Evolutionary conservation across 2,797 vertebrate genomes (phyloP), one percentile per base, ranked within the genome.

Genomic region (Brotula barbata): DNA sequence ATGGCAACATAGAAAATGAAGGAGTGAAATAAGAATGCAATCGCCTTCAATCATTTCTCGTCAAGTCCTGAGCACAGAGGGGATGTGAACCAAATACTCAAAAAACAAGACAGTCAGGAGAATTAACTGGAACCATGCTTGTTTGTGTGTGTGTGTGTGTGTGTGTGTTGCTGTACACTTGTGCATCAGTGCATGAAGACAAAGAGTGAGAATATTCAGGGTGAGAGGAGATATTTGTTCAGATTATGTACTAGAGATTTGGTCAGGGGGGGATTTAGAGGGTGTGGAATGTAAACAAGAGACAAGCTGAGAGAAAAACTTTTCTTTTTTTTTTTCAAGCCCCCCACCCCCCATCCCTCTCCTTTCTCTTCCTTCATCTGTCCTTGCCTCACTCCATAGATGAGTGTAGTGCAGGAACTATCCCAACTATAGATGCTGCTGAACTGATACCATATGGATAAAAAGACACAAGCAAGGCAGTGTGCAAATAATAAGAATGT

Each of bases 181-280:
- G 39, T 42, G 58, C 41, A 19, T 54, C n/a, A 54, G 31, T 37
- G 36, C 14, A 15, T 50, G 40, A 60, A 42, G 25, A 58, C 42
- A 52, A 54, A 63, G 59, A 44, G 57, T 62, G 73, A 59, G 63
- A 74, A 75, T 74, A 74, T 82, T 74, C 67, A 44, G 63, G 43
- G 28, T 62, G 65, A 84, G 78, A 65, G 53, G 54, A 85, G 74
- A 78, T 89, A 84, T 89, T 85, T 87, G 77, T 86, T 86, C 82
- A 85, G 87, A 86, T 88, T 84, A 86, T 63, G 68, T 36, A 11
- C 49, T 60, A 42, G 33, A 58, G 58, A 57, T 81, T 56, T 78
- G 70, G 56, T 80, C 81, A 59, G 50, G 61, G 55, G 48, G 72
- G 65, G 70, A 62, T 28, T 28, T 33, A 33, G 31, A 17, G 55